Conservation (phyloP, 1,140 invertebrate species). For the Leptinotarsa undecemlineata region DNA sequence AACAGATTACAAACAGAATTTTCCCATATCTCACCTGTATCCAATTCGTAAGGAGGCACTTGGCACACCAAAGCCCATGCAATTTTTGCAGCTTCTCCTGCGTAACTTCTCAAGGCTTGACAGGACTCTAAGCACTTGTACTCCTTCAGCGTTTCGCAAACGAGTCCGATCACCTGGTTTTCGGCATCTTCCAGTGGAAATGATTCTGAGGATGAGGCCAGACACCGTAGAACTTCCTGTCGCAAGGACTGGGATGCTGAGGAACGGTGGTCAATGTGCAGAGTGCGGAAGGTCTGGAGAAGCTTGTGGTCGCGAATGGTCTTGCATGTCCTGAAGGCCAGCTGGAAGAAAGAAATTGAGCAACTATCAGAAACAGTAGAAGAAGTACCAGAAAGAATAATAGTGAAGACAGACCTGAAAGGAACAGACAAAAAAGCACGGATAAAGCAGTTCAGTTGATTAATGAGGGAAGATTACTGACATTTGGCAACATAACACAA, state of each 20-base stretch:
- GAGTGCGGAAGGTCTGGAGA: slow-evolving; percentile 59
- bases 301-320: slow-evolving; percentile 64
- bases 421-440: too few relatives aligned
- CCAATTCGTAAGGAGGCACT: slow-evolving; percentile 62
- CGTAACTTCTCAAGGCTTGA: slow-evolving; percentile 59
- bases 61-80: slow-evolving; percentile 65
- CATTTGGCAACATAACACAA: too few relatives aligned
- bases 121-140: slow-evolving; percentile 64
- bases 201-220: slow-evolving; percentile 60
- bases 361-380: not conserved
- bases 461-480: too few relatives aligned
- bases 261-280: slow-evolving; percentile 58
- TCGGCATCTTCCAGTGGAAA: slow-evolving; percentile 66
- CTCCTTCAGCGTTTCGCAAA: slow-evolving; percentile 61
- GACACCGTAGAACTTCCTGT: slow-evolving; percentile 44
- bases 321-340: slow-evolving; percentile 67
- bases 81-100: slow-evolving; percentile 61
- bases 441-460: too few relatives aligned
- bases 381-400: too few relatives aligned
- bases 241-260: slow-evolving; percentile 50
- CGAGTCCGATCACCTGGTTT: slow-evolving; percentile 55
- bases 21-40: slow-evolving; percentile 50
- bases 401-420: not conserved
- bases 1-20: too few relatives aligned
- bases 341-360: slow-evolving; percentile 52